Evolutionary conservation across 2,113 vertebrate genomes (phyloP), one percentile per base, ranked within the genome.

Genomic region (Chlamydotis undulata): DNA sequence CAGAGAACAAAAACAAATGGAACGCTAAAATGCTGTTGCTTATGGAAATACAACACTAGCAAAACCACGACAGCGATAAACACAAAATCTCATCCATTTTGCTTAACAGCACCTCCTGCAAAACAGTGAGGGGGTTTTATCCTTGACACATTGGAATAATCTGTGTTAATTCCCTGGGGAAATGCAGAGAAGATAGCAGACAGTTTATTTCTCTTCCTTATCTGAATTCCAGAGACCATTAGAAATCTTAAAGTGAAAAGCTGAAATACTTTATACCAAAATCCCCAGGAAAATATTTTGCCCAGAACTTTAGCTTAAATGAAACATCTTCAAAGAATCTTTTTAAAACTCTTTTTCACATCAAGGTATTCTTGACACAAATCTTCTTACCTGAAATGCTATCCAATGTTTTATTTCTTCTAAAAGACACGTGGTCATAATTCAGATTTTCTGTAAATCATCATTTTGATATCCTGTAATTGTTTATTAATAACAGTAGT

Each of bases 131-230:
- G 52, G 24, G 24, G 7, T 86, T 95, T 95, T 92, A 93, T 68
- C 89, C 60, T 56, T 87, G 77, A 57, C 33, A 83, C 45, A 21
- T 45, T 64, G 83, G 25, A 93, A 93, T 75, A 87, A 85, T 56
- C 41, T 75, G 8, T 63, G 16, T 49, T 87, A 86, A 94, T 84
- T 60, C 60, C 79, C 56, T 19, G 22, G 9, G 76, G 64, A 92
- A 94, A 89, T n/a, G 83, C 73, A 89, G 57, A 84, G 86, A 81
- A 68, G 73, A 86, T 37, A 83, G 29, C 56, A 92, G 56, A 16
- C 39, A 71, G 76, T 90, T 71, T 90, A 24, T 64, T 86, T 94
- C 49, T 95, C 56, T 79, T 75, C 31, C n/a, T 96, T 92, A 89
- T 83, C 68, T 90, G 90, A 92, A 59, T 78, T 83, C 26, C 90